phyloP scores from a whole-genome alignment of 2,113 vertebrate species.

The Willisornis vidua region DNA sequence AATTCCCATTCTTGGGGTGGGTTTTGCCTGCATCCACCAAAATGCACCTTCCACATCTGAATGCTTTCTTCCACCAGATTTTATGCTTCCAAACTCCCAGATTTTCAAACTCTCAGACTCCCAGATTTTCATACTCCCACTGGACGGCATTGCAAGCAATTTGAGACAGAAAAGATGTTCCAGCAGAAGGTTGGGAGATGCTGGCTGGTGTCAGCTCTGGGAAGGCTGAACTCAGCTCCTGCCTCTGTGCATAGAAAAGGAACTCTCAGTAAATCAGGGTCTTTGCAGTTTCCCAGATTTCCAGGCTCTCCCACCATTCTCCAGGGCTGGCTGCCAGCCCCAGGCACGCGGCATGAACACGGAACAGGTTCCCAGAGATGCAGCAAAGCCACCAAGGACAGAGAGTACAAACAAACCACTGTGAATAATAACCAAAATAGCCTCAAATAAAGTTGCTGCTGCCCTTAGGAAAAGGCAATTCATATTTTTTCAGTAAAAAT shows the following conservation, averaged over 20 bases:
- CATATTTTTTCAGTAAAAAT: not conserved
- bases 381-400: not conserved
- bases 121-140: not conserved
- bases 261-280: not conserved
- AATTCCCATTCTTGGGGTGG: not conserved
- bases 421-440: not conserved
- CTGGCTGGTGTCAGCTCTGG: not conserved
- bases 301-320: not conserved
- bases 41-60: slow-evolving; percentile 6
- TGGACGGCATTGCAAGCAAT: not conserved
- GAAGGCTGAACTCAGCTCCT: not conserved
- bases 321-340: not conserved
- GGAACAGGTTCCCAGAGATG: not conserved
- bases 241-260: not conserved
- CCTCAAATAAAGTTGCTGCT: not conserved
- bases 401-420: not conserved
- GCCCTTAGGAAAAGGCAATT: not conserved
- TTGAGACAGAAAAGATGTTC: accelerated
- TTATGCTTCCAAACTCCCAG: not conserved
- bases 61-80: not conserved
- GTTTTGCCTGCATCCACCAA: not conserved
- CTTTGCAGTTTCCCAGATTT: not conserved
- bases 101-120: not conserved
- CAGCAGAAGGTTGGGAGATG: not conserved
- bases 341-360: accelerated